Evolutionary conservation across 1,140 invertebrate genomes (phyloP), one percentile per base, ranked within the genome.

Genomic region (Drosophila leontia): DNA sequence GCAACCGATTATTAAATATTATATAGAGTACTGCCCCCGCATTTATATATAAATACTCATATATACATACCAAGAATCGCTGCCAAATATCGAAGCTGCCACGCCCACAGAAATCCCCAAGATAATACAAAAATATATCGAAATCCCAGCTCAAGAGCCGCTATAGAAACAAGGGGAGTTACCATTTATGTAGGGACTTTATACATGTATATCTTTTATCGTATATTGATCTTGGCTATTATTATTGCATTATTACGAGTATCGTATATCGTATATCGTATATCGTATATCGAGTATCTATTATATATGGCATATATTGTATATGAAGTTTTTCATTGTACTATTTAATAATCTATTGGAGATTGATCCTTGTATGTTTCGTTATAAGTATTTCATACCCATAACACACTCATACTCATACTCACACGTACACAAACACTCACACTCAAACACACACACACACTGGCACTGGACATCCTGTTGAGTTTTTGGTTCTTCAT

Each of bases 261-360:
- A 78, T 59, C 53, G 65, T 53, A 75, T 85, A 86, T 87, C 76
- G 84, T 75, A 19, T 1, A 19, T 48, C 75, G 76, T 72, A 78
- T 69, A 84, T 86, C 65, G 83, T 75, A 70, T 86, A 86, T 87
- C 64, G 69, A 72, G 75, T 78, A 78, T 77, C 62, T 76, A 76
- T 75, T 68, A 87, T 86, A 86, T 86, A 81, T 77, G 75, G 65
- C 75, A 81, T 81, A 80, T 88, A 87, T 84, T 90, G 78, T 78
- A 87, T 87, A 87, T 87, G 84, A 87, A 87, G 84, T 87, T 87
- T 87, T 87, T 87, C 84, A 87, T 87, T 87, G 80, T 87, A 87
- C 74, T 87, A 87, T 82, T 83, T 86, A 85, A 88, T 90, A 90
- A 84, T 90, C 84, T 87, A 87, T 85, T 85, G 84, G 74, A 85